Percentiles rank a stretch among this genome's conserved stretches.
phyloP scores from a whole-genome alignment of 2,888 invertebrate species.

The Willowsia nigromaculata region DNA sequence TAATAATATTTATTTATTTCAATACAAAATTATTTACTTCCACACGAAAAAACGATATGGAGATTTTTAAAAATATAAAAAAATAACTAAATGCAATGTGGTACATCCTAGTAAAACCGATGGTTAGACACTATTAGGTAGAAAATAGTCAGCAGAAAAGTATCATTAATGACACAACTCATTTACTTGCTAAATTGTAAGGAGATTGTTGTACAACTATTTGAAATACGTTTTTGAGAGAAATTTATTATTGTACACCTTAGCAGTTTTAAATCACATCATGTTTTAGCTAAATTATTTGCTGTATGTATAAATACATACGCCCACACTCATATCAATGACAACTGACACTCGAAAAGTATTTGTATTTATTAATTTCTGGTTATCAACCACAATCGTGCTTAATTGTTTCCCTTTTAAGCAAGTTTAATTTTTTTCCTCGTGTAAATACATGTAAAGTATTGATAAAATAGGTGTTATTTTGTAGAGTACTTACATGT shows the following conservation, averaged over 20 bases:
- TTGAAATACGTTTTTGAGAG: too few relatives aligned
- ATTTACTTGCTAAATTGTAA: background rate
- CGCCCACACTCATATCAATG: too few relatives aligned
- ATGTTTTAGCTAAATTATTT: too few relatives aligned
- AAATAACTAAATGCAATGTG: too few relatives aligned
- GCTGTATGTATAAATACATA: too few relatives aligned
- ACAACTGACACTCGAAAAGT: background rate
- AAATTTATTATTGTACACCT: too few relatives aligned
- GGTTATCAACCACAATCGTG: background rate
- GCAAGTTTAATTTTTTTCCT: background rate
- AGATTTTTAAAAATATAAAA: background rate
- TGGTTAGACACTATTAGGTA: too few relatives aligned
- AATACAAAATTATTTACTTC: background rate
- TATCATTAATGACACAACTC: too few relatives aligned
- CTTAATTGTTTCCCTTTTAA: background rate
- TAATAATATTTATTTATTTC: background rate
- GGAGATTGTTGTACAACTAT: constrained; percentile 9
- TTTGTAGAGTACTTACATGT: constrained; percentile 7
- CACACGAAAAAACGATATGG: background rate
- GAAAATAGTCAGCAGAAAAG: too few relatives aligned
- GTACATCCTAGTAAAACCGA: too few relatives aligned
- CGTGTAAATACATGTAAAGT: background rate
- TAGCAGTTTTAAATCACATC: too few relatives aligned
- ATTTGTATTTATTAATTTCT: background rate
- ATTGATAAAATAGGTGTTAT: background rate